A percentile compares a stretch with the other conserved stretches of the same genome.
These are phyloP conservation scores for Tauraco erythrolophus DNA, from an alignment of 2,113 vertebrate species.

Conservation along the genomic window DNA sequence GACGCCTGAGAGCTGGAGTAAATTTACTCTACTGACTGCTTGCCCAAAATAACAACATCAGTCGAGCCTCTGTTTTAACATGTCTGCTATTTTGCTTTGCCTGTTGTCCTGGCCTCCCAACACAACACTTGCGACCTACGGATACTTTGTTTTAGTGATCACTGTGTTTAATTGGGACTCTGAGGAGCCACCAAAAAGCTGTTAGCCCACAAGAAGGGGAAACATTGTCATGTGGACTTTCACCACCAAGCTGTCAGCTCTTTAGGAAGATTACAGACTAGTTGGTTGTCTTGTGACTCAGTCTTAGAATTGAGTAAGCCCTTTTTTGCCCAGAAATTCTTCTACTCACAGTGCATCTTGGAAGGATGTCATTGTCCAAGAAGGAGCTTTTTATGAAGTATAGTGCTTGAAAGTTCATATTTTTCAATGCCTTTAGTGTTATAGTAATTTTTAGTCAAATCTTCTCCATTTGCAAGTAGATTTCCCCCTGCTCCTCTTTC, in stretches of 20 bases:
- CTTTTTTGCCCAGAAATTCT: neutral
- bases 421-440: neutral
- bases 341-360: neutral
- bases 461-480: neutral
- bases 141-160: neutral
- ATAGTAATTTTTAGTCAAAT: neutral
- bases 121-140: neutral
- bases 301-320: neutral
- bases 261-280: neutral
- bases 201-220: neutral
- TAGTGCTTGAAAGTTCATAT: neutral
- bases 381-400: neutral
- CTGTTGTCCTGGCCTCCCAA: neutral
- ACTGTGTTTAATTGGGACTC: neutral
- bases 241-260: neutral
- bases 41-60: neutral
- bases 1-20: constrained; percentile 45
- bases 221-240: neutral
- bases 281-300: neutral
- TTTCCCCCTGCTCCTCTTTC: neutral
- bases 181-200: neutral
- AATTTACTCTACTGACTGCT: constrained; percentile 28
- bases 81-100: neutral
- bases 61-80: neutral
- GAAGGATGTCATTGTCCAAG: neutral